phyloP scores from a whole-genome alignment of 1,140 invertebrate species.

The Drosophila prosaltans region DNA sequence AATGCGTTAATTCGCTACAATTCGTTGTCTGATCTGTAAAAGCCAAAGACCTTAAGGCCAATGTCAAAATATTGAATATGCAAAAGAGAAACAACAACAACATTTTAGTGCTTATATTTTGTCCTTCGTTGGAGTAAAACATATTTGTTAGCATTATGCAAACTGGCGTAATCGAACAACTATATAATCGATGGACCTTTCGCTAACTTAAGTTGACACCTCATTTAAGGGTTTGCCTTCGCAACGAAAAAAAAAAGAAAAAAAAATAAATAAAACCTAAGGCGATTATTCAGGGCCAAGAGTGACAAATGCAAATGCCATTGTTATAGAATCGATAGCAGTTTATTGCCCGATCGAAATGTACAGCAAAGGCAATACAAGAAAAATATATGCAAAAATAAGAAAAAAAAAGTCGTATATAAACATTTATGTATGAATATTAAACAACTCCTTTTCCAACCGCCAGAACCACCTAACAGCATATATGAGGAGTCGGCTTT shows the following conservation, averaged over 20 bases:
- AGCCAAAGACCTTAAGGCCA: constrained; percentile 15
- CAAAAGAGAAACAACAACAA: neutral
- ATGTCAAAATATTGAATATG: constrained; percentile 67
- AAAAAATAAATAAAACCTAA: constrained; percentile 29
- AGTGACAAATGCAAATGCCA: constrained; percentile 75
- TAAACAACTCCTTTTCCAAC: neutral
- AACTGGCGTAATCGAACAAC: constrained; percentile 12
- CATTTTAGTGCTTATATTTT: neutral
- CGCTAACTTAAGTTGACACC: constrained; percentile 76
- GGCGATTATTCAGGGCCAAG: constrained; percentile 60
- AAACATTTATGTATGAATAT: too few relatives aligned
- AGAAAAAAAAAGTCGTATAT: constrained; percentile 8
- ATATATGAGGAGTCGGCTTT: constrained; percentile 52
- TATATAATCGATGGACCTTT: constrained; percentile 34
- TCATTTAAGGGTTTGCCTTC: constrained; percentile 49
- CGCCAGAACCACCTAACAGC: neutral
- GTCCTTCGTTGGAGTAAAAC: neutral
- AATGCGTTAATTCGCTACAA: constrained; percentile 59
- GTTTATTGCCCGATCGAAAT: constrained; percentile 46
- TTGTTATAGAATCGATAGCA: constrained; percentile 56
- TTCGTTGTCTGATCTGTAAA: constrained; percentile 20
- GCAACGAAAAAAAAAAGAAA: constrained; percentile 31
- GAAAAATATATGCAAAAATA: too few relatives aligned
- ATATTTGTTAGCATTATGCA: constrained; percentile 74
- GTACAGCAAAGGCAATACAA: too few relatives aligned